Evolutionary conservation across 2,113 vertebrate species (phyloP).

Genomic region (Nannobrachium achirus): DNA sequence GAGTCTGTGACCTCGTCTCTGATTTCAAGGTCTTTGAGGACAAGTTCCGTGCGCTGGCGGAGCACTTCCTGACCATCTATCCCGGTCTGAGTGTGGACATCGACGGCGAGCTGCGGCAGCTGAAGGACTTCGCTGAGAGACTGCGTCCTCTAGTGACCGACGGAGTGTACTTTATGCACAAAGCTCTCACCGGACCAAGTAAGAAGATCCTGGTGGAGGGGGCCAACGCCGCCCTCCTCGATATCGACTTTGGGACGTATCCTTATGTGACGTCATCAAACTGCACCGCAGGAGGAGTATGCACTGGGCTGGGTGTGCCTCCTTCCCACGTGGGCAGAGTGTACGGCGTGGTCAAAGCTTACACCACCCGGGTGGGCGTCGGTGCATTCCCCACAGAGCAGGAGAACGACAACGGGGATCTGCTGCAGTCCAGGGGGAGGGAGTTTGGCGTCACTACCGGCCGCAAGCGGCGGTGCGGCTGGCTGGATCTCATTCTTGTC

Average conservation of each 20-base stretch:
- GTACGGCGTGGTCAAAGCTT: slow-evolving; percentile 73
- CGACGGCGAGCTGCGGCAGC: slow-evolving; percentile 76
- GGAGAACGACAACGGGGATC: slow-evolving; percentile 36
- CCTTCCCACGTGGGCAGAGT: slow-evolving; percentile 64
- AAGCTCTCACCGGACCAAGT: slow-evolving; percentile 79
- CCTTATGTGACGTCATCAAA: slow-evolving; percentile 75
- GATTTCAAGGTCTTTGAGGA: slow-evolving; percentile 49
- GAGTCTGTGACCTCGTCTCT: slow-evolving; percentile 71
- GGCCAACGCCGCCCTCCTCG: slow-evolving; percentile 83
- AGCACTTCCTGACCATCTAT: slow-evolving; percentile 81
- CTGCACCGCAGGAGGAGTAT: slow-evolving; percentile 68
- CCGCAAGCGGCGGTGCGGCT: background rate
- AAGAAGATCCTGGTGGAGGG: slow-evolving; percentile 87
- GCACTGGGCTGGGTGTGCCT: slow-evolving; percentile 70
- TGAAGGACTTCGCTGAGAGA: slow-evolving; percentile 76
- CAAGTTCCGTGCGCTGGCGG: slow-evolving; percentile 80
- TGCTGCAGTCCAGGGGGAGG: background rate
- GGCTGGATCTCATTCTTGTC: background rate
- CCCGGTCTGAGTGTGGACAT: slow-evolving; percentile 78
- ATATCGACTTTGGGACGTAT: slow-evolving; percentile 81
- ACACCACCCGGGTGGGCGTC: slow-evolving; percentile 69
- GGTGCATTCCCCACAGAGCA: slow-evolving; percentile 75
- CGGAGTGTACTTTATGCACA: slow-evolving; percentile 86
- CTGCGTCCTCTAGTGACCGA: slow-evolving; percentile 83
- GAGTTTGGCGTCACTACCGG: background rate